A percentile compares a stretch with the other conserved stretches of the same genome.
phyloP scores from a whole-genome alignment of 2,797 vertebrate genomes.

The Gymnocypris eckloni region DNA sequence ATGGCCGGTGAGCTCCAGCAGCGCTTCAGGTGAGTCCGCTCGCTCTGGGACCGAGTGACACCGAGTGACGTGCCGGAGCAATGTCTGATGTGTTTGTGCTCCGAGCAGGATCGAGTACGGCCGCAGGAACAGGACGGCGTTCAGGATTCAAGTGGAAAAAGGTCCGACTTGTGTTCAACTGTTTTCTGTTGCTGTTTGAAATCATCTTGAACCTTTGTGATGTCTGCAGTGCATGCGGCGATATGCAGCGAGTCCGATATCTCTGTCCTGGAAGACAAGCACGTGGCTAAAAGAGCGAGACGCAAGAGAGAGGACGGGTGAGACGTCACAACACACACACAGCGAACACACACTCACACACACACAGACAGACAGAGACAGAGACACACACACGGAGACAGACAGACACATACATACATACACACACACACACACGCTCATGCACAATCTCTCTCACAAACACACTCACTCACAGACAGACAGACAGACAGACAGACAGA shows the following conservation, averaged over 20 bases:
- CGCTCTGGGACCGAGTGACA: too few species aligned
- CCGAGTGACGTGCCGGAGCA: background rate
- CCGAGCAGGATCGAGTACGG: constrained; percentile 89
- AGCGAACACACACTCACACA: too few species aligned
- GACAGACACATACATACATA: too few species aligned
- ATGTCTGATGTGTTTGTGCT: background rate
- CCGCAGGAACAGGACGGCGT: constrained; percentile 91
- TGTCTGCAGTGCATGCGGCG: constrained; percentile 80
- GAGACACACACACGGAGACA: too few species aligned
- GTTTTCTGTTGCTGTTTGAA: too few species aligned
- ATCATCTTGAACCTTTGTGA: background rate
- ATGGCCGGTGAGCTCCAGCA: constrained; percentile 88
- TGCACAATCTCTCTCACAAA: too few species aligned
- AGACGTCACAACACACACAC: constrained; percentile 38
- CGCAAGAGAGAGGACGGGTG: constrained; percentile 79
- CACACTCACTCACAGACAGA: too few species aligned
- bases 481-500: too few species aligned
- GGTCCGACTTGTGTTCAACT: constrained; percentile 69
- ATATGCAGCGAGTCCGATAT: constrained; percentile 80
- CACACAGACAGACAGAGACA: too few species aligned
- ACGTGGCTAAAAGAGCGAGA: constrained; percentile 87
- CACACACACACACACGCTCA: too few species aligned
- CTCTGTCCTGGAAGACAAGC: constrained; percentile 80
- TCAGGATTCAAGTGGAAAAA: constrained; percentile 95
- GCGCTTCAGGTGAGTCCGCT: constrained; percentile 83